Base-by-base conservation (phyloP, 2,797 vertebrate species). In the Petrocephalus sullivani region DNA sequence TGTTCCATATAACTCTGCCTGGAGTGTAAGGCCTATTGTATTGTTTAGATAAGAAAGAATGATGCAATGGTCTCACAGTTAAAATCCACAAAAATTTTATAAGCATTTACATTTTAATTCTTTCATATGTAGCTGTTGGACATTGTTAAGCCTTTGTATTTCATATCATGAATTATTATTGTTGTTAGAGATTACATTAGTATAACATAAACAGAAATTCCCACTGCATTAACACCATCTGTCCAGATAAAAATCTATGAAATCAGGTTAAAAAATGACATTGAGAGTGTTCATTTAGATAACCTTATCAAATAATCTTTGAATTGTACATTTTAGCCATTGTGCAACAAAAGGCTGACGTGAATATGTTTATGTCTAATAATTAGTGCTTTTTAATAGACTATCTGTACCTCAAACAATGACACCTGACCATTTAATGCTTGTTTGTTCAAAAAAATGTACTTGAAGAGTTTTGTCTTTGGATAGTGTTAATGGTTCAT, bases 11-110 rank as follows among this genome's bases (percentile, higher is more conserved):
- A 96, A 96, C 96, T 96, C 95, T 96, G 95, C 94, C 94, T 94
- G 94, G 96, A 97, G 96, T 95, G 95, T 94, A 94, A 94, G 95
- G 95, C 94, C 95, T 96, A 95, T 94, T 94, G 93, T 96, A 95
- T 96, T 97, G 96, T 97, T 97, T 96, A 96, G 96, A 97, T 97
- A 96, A 95, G 95, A 96, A 96, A 96, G 95, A 96, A 95, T 96
- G 90, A 96, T 94, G 93, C 96, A 94, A 95, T 95, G 93, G 92
- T 96, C 96, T 96, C 21, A 95, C 93, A 93, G 54, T 85, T 84
- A 84, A 53, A 84, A 84, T 53, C 96, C 96, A 96, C 96, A 97
- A 97, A 96, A 96, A 96, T 93, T 94, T 81, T 81, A 46, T 7
- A n/a, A 81, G 41, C 19, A 1, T 49, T 81, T 46, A 49, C n/a